These are phyloP conservation scores for Sciurus carolinensis DNA, from an alignment of 2,797 vertebrate species.

Conservation along the genomic window DNA sequence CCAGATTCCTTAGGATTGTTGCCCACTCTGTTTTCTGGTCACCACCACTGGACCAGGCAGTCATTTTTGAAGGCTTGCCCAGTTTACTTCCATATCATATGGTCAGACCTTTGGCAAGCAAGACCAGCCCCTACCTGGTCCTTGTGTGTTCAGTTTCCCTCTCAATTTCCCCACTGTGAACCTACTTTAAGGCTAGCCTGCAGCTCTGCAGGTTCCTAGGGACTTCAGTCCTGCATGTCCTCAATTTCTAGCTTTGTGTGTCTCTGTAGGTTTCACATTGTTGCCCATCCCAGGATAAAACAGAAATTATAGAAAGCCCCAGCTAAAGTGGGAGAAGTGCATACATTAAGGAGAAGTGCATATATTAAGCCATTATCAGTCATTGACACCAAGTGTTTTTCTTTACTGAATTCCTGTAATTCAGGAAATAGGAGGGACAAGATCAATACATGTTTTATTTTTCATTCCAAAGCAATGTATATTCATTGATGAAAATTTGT, in stretches of 20 bases:
- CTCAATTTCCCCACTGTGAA: background rate
- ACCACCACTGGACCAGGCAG: background rate
- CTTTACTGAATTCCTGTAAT: constrained; percentile 24
- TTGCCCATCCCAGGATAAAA: background rate
- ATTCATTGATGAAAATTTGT: background rate
- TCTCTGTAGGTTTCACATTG: background rate
- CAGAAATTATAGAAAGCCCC: background rate
- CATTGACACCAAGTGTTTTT: constrained; percentile 12
- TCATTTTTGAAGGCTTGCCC: background rate
- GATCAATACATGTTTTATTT: background rate
- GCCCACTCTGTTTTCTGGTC: background rate
- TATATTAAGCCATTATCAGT: background rate
- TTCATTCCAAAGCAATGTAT: constrained; percentile 22
- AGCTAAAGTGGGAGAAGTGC: background rate
- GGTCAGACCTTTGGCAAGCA: background rate
- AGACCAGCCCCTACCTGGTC: background rate
- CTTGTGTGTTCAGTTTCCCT: background rate
- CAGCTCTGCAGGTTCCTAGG: background rate
- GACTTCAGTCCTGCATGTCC: background rate
- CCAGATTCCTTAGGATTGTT: background rate
- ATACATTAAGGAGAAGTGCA: background rate
- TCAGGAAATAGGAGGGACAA: background rate
- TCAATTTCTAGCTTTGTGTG: background rate
- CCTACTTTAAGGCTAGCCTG: background rate
- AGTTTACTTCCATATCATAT: background rate